A percentile compares a stretch with the other conserved stretches of the same genome.
phyloP scores from a whole-genome alignment of 1,140 invertebrate genomes.

The Drosophila erecta region DNA sequence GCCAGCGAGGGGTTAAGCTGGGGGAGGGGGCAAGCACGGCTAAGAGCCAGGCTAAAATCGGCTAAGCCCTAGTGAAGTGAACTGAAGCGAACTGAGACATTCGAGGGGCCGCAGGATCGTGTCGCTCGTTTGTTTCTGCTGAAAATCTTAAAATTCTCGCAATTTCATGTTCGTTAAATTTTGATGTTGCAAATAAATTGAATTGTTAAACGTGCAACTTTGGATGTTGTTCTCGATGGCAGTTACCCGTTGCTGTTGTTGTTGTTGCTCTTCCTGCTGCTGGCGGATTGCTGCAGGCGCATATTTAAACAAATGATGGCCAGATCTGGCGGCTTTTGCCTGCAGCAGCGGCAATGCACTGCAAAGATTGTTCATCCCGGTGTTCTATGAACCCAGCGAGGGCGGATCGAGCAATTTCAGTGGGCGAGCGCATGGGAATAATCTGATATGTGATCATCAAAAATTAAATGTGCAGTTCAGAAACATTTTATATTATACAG shows the following conservation, averaged over 20 bases:
- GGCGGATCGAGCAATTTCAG: not conserved
- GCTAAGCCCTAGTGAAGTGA: constrained; percentile 16
- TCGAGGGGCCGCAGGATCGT: constrained; percentile 78
- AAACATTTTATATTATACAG: no score
- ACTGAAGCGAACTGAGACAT: constrained; percentile 56
- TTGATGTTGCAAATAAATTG: constrained; percentile 85
- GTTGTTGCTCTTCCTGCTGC: constrained; percentile 32
- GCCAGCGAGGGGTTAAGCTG: constrained; percentile 1
- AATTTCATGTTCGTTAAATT: constrained; percentile 85
- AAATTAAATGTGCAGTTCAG: no score
- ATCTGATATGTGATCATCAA: no score
- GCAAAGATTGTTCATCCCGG: constrained; percentile 62
- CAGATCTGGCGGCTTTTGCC: constrained; percentile 75
- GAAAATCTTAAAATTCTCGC: constrained; percentile 85
- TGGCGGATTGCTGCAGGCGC: constrained; percentile 73
- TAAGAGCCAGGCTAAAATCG: constrained; percentile 1
- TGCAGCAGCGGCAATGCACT: constrained; percentile 47
- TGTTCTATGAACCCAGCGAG: constrained; percentile 49
- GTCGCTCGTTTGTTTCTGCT: constrained; percentile 84
- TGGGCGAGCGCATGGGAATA: not conserved
- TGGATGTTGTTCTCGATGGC: constrained; percentile 68
- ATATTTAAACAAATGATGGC: constrained; percentile 85
- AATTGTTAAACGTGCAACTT: constrained; percentile 85
- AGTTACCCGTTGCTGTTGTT: constrained; percentile 18
- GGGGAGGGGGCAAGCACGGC: constrained; percentile 4